Evolutionary conservation across 2,888 invertebrate species (phyloP).

Genomic region (Baronia brevicornis): DNA sequence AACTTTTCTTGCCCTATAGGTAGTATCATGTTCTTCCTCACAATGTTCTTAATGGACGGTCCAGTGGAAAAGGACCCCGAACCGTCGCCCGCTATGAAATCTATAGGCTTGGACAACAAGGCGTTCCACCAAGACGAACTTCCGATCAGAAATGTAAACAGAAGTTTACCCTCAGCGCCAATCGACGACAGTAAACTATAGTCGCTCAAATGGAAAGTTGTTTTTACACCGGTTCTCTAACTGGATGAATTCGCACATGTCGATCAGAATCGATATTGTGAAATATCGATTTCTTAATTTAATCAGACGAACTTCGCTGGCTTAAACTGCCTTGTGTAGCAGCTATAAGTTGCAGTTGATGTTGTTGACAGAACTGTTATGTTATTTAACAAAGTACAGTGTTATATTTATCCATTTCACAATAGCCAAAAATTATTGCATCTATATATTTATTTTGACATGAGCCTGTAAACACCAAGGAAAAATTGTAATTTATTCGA

Average conservation of each 20-base stretch:
- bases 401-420: too few relatives aligned
- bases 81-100: constrained; percentile 29
- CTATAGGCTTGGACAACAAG: constrained; percentile 68
- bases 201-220: constrained; percentile 2
- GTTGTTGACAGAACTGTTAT: too few relatives aligned
- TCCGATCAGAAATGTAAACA: constrained; percentile 27
- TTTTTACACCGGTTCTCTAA: background rate
- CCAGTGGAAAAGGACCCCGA: constrained; percentile 30
- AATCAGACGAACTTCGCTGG: background rate
- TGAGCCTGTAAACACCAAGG: too few relatives aligned
- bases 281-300: constrained; percentile 4
- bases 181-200: constrained; percentile 20
- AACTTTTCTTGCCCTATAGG: constrained; percentile 60
- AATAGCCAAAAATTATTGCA: too few relatives aligned
- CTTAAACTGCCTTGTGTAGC: background rate
- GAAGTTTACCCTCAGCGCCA: constrained; percentile 19
- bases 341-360: too few relatives aligned
- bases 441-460: too few relatives aligned
- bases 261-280: constrained; percentile 1
- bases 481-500: too few relatives aligned
- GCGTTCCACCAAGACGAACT: constrained; percentile 71
- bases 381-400: too few relatives aligned
- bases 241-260: background rate
- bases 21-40: constrained; percentile 86
- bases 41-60: constrained; percentile 88